A percentile compares a stretch with the other conserved stretches of the same genome.
phyloP scores from a whole-genome alignment of 1,140 invertebrate species.

The Nasonia vitripennis region DNA sequence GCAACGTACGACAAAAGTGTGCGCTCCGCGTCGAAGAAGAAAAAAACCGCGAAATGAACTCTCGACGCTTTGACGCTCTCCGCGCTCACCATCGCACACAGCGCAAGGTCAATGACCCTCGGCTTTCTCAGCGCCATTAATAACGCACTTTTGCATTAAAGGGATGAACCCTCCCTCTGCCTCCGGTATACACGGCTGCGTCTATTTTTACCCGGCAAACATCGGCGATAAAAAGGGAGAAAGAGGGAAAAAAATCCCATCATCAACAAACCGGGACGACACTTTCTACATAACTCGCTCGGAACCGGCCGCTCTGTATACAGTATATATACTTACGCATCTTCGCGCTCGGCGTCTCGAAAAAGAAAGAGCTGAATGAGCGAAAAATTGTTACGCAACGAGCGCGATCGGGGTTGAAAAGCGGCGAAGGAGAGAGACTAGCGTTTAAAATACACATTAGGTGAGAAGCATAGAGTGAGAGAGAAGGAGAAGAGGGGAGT shows the following conservation, averaged over 20 bases:
- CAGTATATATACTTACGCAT: not conserved
- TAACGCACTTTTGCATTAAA: not conserved
- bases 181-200: not conserved
- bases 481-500: slow-evolving; percentile 30
- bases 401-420: slow-evolving; percentile 54
- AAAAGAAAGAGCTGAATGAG: slow-evolving; percentile 27
- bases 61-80: not conserved
- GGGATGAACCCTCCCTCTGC: not conserved
- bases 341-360: not conserved
- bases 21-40: too few species aligned
- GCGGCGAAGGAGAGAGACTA: slow-evolving; percentile 8
- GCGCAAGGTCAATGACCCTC: not conserved
- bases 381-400: slow-evolving; percentile 64
- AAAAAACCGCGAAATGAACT: not conserved
- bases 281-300: not conserved
- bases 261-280: not conserved
- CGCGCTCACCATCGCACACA: not conserved
- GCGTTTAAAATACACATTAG: slow-evolving; percentile 41
- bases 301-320: not conserved
- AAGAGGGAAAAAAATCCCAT: not conserved
- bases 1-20: too few species aligned
- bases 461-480: slow-evolving; percentile 1
- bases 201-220: not conserved
- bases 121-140: not conserved
- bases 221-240: not conserved